Percentiles rank a stretch among this genome's conserved stretches.
Conservation (phyloP, 1,140 invertebrate species). For the Pseudomyrmex flavicornis region DNA sequence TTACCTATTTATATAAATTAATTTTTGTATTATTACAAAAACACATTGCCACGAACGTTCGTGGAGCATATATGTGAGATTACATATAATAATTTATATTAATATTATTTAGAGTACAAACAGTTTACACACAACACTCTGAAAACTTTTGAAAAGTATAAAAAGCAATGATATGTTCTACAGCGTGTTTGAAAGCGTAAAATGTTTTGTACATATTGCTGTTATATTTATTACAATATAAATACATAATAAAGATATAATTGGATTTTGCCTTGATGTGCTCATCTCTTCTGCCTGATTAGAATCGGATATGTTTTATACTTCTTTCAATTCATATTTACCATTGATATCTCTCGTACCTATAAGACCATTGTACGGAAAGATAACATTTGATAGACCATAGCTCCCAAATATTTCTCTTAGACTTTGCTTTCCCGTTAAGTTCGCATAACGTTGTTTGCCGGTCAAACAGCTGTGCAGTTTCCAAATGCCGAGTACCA, state of each 20-base stretch:
- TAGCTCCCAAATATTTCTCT: constrained; percentile 78
- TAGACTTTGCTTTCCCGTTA: constrained; percentile 66
- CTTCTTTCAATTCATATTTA: constrained; percentile 74
- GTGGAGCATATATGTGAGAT: not conserved
- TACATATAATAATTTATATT: constrained; percentile 1
- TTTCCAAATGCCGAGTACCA: constrained; percentile 75
- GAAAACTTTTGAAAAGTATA: not conserved
- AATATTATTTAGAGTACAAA: not conserved
- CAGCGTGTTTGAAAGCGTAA: constrained; percentile 57
- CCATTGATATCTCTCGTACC: constrained; percentile 71
- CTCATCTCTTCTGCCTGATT: not conserved
- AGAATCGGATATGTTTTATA: constrained; percentile 43
- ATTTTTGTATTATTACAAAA: no score
- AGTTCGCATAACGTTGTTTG: constrained; percentile 72
- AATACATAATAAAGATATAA: constrained; percentile 44
- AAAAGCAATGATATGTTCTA: not conserved
- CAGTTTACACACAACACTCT: not conserved
- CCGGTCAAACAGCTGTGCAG: constrained; percentile 72
- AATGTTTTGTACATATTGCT: constrained; percentile 61
- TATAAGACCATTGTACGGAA: constrained; percentile 77
- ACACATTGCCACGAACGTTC: no score
- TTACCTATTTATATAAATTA: no score
- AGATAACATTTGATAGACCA: constrained; percentile 75
- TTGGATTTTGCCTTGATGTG: constrained; percentile 4
- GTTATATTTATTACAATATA: constrained; percentile 71